Conservation (phyloP, 2,797 vertebrate genomes). For the Lagorchestes hirsutus region DNA sequence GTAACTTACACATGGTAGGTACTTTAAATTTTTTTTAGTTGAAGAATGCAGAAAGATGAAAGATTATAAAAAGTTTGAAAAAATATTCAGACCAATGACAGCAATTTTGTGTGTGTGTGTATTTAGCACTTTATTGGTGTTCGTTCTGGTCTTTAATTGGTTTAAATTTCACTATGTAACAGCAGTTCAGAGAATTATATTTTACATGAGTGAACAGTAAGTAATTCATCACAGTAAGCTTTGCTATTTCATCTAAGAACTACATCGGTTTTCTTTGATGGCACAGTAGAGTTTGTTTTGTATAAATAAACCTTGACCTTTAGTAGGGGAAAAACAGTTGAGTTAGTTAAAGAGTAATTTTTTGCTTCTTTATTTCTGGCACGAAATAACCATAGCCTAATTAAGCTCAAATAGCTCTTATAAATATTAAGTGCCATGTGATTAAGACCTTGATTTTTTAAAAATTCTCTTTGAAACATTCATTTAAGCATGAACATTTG, state of each 20-base stretch:
- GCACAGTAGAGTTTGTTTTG: slow-evolving; percentile 29
- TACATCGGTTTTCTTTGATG: not conserved
- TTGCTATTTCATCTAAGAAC: not conserved
- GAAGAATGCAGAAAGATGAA: not conserved
- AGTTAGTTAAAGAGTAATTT: slow-evolving; percentile 38
- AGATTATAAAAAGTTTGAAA: not conserved
- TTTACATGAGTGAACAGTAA: not conserved
- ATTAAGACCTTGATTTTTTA: slow-evolving; percentile 81
- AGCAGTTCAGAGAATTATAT: not conserved
- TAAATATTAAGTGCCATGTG: slow-evolving; percentile 90
- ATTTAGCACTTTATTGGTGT: not conserved
- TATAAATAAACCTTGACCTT: not conserved
- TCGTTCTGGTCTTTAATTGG: not conserved
- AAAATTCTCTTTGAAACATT: slow-evolving; percentile 85
- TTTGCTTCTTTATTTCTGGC: slow-evolving; percentile 65
- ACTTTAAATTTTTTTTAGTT: not conserved
- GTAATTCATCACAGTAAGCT: not conserved
- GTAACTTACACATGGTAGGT: not conserved
- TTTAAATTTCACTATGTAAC: not conserved
- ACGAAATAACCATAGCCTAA: slow-evolving; percentile 88
- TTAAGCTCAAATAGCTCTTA: slow-evolving; percentile 90
- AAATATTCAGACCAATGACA: not conserved
- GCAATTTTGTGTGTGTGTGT: not conserved
- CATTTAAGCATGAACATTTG: slow-evolving; percentile 89
- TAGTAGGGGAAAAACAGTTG: slow-evolving; percentile 33